These are phyloP conservation scores for Enteromius thamalakanensis DNA, from an alignment of 2,797 vertebrate species.

Conservation along the genomic window DNA sequence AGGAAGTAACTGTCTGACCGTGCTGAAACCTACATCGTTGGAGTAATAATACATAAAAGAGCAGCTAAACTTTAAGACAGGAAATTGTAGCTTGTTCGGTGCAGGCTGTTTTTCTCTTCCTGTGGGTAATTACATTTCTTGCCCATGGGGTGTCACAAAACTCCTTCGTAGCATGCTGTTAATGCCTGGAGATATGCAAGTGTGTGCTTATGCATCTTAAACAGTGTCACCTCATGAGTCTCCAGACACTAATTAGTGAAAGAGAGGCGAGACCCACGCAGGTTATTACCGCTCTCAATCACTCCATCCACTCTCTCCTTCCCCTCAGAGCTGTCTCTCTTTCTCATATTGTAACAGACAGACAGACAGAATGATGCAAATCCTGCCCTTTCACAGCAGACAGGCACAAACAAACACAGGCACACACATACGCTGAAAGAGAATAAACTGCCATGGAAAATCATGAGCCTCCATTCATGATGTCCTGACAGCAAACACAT, in stretches of 20 bases:
- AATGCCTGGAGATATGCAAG: constrained; percentile 41
- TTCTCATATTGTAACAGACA: constrained; percentile 23
- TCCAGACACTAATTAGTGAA: constrained; percentile 61
- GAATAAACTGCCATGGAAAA: constrained; percentile 34
- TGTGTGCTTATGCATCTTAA: constrained; percentile 27
- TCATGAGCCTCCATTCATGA: constrained; percentile 32
- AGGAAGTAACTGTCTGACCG: constrained; percentile 16
- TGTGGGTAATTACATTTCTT: constrained; percentile 65
- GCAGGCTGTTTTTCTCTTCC: constrained; percentile 52
- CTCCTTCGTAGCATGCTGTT: constrained; percentile 49
- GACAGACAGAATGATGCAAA: constrained; percentile 66
- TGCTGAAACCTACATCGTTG: not conserved
- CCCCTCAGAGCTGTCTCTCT: constrained; percentile 34
- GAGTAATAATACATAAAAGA: constrained; percentile 48
- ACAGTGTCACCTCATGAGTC: constrained; percentile 45
- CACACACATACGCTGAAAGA: constrained; percentile 2
- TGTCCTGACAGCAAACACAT: constrained; percentile 48
- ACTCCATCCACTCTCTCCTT: constrained; percentile 3
- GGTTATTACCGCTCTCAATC: constrained; percentile 9
- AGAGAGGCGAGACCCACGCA: constrained; percentile 53
- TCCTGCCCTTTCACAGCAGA: constrained; percentile 64
- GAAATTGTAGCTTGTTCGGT: constrained; percentile 58
- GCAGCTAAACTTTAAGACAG: constrained; percentile 53
- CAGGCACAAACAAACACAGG: constrained; percentile 42
- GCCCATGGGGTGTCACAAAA: constrained; percentile 62